Conservation (phyloP, 2,113 vertebrate genomes). For the Gobiocypris rarus region DNA sequence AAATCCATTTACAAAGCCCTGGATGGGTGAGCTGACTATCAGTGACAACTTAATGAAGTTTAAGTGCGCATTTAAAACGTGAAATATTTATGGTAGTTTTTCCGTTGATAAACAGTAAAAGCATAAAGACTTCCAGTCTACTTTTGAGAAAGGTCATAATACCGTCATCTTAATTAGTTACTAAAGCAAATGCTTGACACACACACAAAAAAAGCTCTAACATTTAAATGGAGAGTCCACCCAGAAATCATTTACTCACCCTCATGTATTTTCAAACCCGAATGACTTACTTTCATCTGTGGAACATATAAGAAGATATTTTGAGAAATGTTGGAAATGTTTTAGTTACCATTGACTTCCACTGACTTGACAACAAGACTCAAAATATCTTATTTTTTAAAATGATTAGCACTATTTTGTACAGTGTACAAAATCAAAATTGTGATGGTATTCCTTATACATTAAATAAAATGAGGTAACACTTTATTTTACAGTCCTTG, state of each 20-base stretch:
- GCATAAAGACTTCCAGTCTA: background rate
- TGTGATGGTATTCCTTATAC: background rate
- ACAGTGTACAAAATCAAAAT: background rate
- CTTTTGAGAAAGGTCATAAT: background rate
- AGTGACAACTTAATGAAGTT: slow-evolving; percentile 41
- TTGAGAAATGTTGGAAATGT: too few relatives aligned
- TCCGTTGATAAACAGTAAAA: background rate
- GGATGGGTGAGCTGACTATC: slow-evolving; percentile 25
- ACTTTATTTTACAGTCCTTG: too few relatives aligned
- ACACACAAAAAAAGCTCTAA: background rate
- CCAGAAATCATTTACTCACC: too few relatives aligned
- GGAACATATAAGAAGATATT: too few relatives aligned
- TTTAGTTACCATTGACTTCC: too few relatives aligned
- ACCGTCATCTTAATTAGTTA: background rate
- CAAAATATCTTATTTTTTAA: too few relatives aligned
- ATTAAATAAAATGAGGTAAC: background rate
- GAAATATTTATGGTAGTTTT: slow-evolving; percentile 18
- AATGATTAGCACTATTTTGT: too few relatives aligned
- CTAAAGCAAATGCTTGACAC: background rate
- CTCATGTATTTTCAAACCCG: too few relatives aligned
- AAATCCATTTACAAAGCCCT: slow-evolving; percentile 34
- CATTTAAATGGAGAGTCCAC: background rate
- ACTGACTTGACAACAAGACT: too few relatives aligned
- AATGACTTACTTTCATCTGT: too few relatives aligned
- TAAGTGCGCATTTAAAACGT: slow-evolving; percentile 17